These are phyloP conservation scores for Ormyrus labotus DNA, from an alignment of 2,888 invertebrate genomes.

Conservation along the genomic window DNA sequence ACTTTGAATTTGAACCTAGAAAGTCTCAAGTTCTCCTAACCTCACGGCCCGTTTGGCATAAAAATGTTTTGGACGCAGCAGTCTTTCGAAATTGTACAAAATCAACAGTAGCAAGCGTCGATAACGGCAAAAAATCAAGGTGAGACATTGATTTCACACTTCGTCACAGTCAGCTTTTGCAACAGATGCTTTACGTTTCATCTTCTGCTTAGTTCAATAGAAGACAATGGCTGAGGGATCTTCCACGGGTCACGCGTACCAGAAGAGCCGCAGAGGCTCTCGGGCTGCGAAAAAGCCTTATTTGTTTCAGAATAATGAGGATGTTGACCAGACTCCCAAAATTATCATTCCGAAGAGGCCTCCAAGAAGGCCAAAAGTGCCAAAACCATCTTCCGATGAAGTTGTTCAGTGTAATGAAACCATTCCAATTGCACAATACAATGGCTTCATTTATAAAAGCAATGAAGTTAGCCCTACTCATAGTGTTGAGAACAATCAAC, in stretches of 20 bases:
- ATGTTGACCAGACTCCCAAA: background rate
- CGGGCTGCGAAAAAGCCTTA: conserved; percentile 15
- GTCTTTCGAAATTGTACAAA: too few relatives aligned
- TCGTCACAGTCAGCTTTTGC: too few relatives aligned
- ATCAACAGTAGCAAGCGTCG: too few relatives aligned
- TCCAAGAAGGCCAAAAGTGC: conserved; percentile 41
- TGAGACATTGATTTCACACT: too few relatives aligned
- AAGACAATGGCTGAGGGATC: conserved; percentile 44
- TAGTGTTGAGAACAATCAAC: background rate
- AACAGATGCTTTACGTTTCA: too few relatives aligned
- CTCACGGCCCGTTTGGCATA: too few relatives aligned
- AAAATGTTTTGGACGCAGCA: too few relatives aligned
- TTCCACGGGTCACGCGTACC: background rate
- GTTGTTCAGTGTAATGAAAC: conserved; percentile 2
- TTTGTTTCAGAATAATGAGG: background rate
- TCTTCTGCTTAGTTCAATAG: too few relatives aligned
- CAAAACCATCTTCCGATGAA: background rate
- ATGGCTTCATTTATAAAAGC: background rate
- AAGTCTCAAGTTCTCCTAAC: too few relatives aligned
- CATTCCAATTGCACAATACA: too few relatives aligned
- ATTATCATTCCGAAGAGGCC: conserved; percentile 46
- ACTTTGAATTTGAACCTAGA: too few relatives aligned
- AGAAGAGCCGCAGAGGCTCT: conserved; percentile 5
- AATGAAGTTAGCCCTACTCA: background rate
- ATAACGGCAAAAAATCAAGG: too few relatives aligned